These are phyloP conservation scores for Myiagra hebetior DNA, from an alignment of 2,113 vertebrate genomes.

Conservation along the genomic window DNA sequence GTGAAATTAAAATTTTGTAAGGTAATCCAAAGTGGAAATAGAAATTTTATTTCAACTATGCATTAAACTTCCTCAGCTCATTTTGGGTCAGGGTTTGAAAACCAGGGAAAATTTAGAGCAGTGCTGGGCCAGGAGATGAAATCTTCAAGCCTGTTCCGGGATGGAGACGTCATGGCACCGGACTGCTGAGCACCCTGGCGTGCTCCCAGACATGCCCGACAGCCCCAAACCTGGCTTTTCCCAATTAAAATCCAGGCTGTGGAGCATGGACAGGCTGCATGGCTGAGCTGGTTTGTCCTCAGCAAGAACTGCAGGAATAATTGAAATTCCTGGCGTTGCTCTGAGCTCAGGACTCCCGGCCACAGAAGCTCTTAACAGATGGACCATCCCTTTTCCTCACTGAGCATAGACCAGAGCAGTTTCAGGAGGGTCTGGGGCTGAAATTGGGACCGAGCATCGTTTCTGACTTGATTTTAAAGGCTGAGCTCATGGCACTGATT, in stretches of 20 bases:
- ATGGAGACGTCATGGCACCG: rapidly evolving
- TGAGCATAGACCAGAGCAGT: not conserved
- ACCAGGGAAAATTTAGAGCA: not conserved
- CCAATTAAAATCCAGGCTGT: not conserved
- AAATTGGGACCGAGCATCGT: rapidly evolving
- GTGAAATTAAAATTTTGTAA: constrained; percentile 50
- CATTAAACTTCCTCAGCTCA: not conserved
- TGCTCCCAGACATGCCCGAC: not conserved
- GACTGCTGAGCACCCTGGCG: rapidly evolving
- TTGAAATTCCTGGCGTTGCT: not conserved
- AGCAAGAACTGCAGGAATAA: not conserved
- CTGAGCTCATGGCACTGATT: not conserved
- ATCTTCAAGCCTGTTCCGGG: not conserved
- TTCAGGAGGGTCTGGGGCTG: not conserved
- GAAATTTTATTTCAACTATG: constrained; percentile 56
- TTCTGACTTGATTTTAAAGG: not conserved
- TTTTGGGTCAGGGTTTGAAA: not conserved
- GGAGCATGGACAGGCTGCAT: rapidly evolving
- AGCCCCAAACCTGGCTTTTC: not conserved
- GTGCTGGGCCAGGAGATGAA: not conserved
- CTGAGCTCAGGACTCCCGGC: not conserved
- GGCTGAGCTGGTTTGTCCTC: not conserved
- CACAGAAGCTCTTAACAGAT: not conserved
- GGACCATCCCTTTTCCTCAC: not conserved
- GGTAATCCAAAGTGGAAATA: constrained; percentile 55